Percentiles rank a stretch among this genome's conserved stretches.
phyloP scores from a whole-genome alignment of 2,797 vertebrate genomes.

The Pyrrhura leucotis region DNA sequence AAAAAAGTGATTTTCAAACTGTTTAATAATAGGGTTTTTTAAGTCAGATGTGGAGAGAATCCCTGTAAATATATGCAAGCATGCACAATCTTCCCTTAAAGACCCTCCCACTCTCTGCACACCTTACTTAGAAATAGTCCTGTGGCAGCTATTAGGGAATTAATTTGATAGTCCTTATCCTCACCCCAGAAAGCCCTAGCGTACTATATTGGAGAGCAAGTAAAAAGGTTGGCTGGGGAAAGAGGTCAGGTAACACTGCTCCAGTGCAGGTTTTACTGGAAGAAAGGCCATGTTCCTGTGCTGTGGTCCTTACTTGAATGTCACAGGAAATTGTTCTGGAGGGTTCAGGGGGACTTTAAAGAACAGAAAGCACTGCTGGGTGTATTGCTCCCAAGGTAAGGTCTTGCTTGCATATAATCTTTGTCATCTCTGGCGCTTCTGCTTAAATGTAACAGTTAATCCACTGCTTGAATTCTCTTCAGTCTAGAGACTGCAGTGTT shows the following conservation, averaged over 20 bases:
- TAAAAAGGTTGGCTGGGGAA: not conserved
- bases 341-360: not conserved
- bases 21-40: conserved; percentile 56
- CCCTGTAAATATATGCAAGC: conserved; percentile 61
- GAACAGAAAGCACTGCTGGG: conserved; percentile 11
- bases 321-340: not conserved
- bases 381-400: conserved; percentile 19
- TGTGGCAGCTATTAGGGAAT: conserved; percentile 45
- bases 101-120: conserved; percentile 28
- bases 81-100: conserved; percentile 62
- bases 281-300: not conserved
- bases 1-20: conserved; percentile 55
- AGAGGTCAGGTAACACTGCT: not conserved
- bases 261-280: not conserved
- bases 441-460: not conserved
- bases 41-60: conserved; percentile 57
- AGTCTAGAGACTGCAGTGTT: not conserved
- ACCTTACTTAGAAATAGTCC: conserved; percentile 33
- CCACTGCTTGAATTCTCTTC: not conserved
- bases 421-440: not conserved
- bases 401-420: conserved; percentile 35
- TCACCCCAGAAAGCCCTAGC: not conserved
- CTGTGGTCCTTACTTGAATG: not conserved
- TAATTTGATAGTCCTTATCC: not conserved
- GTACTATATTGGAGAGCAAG: not conserved